Evolutionary conservation across 2,888 invertebrate genomes (phyloP), one percentile per base, ranked within the genome.

Genomic region (Agapostemon virescens): DNA sequence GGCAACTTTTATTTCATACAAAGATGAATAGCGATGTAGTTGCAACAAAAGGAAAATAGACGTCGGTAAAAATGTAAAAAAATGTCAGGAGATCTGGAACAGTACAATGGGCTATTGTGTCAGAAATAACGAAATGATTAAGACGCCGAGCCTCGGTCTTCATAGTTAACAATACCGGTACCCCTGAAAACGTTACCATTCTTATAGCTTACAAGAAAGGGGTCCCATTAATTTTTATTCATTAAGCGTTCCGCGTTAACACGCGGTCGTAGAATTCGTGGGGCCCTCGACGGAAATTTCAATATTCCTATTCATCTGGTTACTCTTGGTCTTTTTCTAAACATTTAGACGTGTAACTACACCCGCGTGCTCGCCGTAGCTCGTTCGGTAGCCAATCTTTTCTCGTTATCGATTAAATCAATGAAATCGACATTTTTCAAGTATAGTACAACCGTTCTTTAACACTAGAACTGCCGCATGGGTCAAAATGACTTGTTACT

Each of bases 211-310:
- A 4, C 13, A 61, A 33, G 30, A 30, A 26, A 33, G 33, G 20
- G 17, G 2, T 61, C 38, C 30, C 11, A 52, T 78, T 61, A 66
- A 78, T 70, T 79, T 58, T 30, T 66, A 78, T 79, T 78, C 77
- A 26, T 40, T 40, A 20, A 69, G 20, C 13, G 33, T n/a, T 17
- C 58, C 45, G 45, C n/a, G 17, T 49, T n/a, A 49, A 1, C 45
- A 45, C 2, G 20, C 45, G 45, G 2, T n/a, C n/a, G n/a, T n/a
- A 0, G 45, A 7, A 20, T 20, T 45, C 45, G 7, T 17, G 9
- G 45, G 45, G 9, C 45, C 45, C 20, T 7, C 45, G n/a, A 9
- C 9, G 9, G n/a, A 49, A 40, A 33, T 38, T 72, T 63, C 36
- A 30, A 23, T 67, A 36, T 36, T 26, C 40, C 52, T 36, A 69